phyloP scores from a whole-genome alignment of 2,797 vertebrate species.

The Alauda arvensis region DNA sequence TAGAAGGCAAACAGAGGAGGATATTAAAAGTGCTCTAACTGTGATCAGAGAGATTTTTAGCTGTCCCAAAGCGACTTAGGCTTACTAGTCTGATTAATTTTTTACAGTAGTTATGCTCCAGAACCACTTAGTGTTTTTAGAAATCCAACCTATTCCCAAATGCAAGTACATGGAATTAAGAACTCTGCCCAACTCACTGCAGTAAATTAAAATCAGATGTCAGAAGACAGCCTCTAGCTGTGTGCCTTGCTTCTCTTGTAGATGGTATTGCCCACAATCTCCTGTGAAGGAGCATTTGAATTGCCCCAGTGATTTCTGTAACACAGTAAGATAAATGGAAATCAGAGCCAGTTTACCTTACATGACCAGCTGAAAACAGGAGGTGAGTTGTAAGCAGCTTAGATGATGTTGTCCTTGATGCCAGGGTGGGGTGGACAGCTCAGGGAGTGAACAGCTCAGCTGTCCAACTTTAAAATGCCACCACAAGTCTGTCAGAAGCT shows the following conservation, averaged over 20 bases:
- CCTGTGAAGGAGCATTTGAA: not conserved
- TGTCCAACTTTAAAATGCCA: not conserved
- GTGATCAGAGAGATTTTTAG: constrained; percentile 16
- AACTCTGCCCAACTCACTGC: not conserved
- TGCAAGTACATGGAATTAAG: constrained; percentile 15
- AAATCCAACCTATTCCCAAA: not conserved
- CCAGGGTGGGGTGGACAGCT: not conserved
- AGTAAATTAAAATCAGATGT: constrained; percentile 29
- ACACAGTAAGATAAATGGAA: not conserved
- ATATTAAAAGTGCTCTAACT: constrained; percentile 20
- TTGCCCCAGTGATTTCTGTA: not conserved
- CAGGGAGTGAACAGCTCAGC: not conserved
- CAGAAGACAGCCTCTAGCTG: not conserved
- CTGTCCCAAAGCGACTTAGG: not conserved
- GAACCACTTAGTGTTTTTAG: constrained; percentile 5
- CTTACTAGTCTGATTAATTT: constrained; percentile 25
- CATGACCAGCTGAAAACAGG: not conserved
- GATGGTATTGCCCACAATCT: not conserved
- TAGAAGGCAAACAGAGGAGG: not conserved
- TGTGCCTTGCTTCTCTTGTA: not conserved
- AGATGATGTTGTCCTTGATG: not conserved
- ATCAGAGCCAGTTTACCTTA: not conserved
- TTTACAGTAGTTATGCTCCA: constrained; percentile 13
- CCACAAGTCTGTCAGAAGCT: not conserved
- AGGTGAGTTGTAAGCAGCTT: not conserved